Evolutionary conservation across 2,113 vertebrate species (phyloP).

Genomic region (Phycodurus eques): DNA sequence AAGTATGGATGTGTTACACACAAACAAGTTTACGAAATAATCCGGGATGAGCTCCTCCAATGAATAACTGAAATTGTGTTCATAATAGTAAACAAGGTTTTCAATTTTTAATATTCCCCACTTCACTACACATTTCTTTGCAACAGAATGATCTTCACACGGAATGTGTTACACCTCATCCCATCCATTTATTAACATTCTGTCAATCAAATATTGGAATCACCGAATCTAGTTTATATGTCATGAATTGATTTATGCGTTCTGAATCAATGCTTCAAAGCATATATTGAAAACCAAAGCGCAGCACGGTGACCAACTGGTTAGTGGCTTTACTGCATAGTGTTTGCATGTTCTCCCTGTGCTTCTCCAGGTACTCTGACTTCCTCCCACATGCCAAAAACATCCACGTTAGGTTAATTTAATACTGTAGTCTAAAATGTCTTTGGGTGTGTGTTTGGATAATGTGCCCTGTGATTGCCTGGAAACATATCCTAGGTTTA

Average conservation of each 20-base stretch:
- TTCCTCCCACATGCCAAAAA: too few relatives aligned
- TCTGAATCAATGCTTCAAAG: background rate
- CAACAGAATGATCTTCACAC: slow-evolving; percentile 5
- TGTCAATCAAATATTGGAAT: too few relatives aligned
- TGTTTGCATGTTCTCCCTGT: too few relatives aligned
- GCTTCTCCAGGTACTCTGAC: too few relatives aligned
- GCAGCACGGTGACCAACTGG: too few relatives aligned
- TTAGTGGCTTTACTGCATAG: too few relatives aligned
- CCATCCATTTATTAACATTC: background rate
- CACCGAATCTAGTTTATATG: too few relatives aligned
- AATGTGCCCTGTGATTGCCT: background rate
- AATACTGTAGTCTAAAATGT: background rate
- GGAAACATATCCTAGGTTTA: too few relatives aligned
- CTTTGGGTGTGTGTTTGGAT: background rate
- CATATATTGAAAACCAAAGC: background rate
- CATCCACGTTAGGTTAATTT: too few relatives aligned
- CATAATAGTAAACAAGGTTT: slow-evolving; percentile 3
- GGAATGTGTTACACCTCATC: background rate
- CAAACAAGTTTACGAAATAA: slow-evolving; percentile 16
- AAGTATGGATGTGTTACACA: background rate
- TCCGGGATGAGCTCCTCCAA: slow-evolving; percentile 11
- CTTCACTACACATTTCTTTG: slow-evolving; percentile 6
- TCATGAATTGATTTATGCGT: background rate
- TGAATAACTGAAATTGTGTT: slow-evolving; percentile 27
- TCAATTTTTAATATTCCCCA: slow-evolving; percentile 11